Evolutionary conservation across 2,888 invertebrate genomes (phyloP).

Genomic region (Ganaspis brasiliensis): DNA sequence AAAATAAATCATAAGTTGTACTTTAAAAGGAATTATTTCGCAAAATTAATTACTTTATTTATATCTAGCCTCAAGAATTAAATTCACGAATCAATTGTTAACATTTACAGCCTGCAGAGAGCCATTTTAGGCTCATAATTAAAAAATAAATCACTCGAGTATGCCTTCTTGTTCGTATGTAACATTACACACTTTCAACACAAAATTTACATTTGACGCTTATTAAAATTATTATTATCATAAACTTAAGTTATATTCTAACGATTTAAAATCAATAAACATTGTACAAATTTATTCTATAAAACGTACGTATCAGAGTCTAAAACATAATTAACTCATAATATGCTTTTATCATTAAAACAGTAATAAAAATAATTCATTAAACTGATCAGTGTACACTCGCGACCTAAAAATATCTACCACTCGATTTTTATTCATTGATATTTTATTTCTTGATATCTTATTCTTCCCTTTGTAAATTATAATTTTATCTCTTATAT

Average conservation of each 20-base stretch:
- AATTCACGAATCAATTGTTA: slow-evolving; percentile 11
- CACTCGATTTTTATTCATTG: slow-evolving; percentile 1
- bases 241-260: slow-evolving; percentile 28
- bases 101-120: slow-evolving; percentile 24
- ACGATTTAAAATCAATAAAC: neutral
- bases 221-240: slow-evolving; percentile 25
- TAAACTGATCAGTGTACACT: no score
- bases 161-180: no score
- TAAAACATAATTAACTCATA: slow-evolving; percentile 7
- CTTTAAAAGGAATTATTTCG: neutral
- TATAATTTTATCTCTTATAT: neutral
- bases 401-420: neutral
- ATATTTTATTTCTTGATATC: neutral
- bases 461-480: slow-evolving; percentile 3
- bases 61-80: slow-evolving; percentile 17
- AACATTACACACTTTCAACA: slow-evolving; percentile 22
- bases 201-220: slow-evolving; percentile 6
- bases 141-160: slow-evolving; percentile 25
- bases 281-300: slow-evolving; percentile 25
- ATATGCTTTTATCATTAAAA: slow-evolving; percentile 10
- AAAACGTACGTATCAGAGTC: slow-evolving; percentile 20
- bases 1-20: no score
- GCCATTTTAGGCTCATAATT: neutral
- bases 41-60: neutral
- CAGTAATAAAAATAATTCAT: slow-evolving; percentile 34